Evolutionary conservation across 2,888 invertebrate genomes (phyloP).

Genomic region (Oegoconia quadripuncta): DNA sequence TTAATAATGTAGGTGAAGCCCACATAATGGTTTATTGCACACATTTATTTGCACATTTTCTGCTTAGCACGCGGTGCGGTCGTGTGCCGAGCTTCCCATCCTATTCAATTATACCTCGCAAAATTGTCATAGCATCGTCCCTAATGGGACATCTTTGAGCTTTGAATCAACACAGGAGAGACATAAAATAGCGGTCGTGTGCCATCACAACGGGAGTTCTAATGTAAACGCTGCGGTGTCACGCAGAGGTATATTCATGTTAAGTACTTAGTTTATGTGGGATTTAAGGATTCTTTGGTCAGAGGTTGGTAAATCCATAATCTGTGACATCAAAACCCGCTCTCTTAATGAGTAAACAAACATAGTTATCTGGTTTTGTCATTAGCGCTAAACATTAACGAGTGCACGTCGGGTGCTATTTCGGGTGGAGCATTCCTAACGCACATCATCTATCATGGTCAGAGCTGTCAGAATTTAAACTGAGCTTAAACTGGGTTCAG

Average conservation of each 20-base stretch:
- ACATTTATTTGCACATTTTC: slow-evolving; percentile 62
- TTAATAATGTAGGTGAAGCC: slow-evolving; percentile 45
- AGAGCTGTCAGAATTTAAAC: slow-evolving; percentile 64
- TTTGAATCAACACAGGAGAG: slow-evolving; percentile 59
- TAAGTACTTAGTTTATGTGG: slow-evolving; percentile 52
- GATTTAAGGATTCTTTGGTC: slow-evolving; percentile 28
- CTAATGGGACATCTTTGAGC: slow-evolving; percentile 68
- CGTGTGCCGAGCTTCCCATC: slow-evolving; percentile 65
- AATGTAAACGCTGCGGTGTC: slow-evolving; percentile 49
- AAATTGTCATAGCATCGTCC: slow-evolving; percentile 66
- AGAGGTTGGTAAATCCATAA: background rate
- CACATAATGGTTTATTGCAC: slow-evolving; percentile 58
- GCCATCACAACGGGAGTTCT: slow-evolving; percentile 67
- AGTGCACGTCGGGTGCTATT: slow-evolving; percentile 49
- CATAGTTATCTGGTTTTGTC: slow-evolving; percentile 44
- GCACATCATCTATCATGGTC: slow-evolving; percentile 62
- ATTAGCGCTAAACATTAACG: slow-evolving; percentile 56
- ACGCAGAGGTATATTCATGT: slow-evolving; percentile 45
- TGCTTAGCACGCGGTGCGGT: slow-evolving; percentile 40
- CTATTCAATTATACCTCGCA: slow-evolving; percentile 69
- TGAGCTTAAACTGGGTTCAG: slow-evolving; percentile 46
- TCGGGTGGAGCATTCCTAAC: slow-evolving; percentile 53
- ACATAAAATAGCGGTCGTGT: slow-evolving; percentile 65
- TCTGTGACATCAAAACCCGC: background rate
- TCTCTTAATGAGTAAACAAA: slow-evolving; percentile 14